phyloP scores from a whole-genome alignment of 1,140 invertebrate genomes.

The Neoseiulus cucumeris region DNA sequence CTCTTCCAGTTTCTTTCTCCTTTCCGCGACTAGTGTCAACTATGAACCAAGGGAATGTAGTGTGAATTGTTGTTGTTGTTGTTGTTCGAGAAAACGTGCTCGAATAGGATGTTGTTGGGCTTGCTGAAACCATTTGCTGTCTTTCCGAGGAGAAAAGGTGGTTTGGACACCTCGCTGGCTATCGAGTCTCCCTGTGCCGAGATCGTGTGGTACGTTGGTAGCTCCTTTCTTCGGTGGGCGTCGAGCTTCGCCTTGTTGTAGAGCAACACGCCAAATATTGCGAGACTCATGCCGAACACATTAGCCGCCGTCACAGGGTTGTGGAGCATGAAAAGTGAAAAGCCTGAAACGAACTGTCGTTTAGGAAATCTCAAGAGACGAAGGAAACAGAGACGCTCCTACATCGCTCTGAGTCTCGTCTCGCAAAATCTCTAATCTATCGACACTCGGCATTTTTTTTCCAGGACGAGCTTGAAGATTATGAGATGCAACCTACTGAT shows the following conservation, averaged over 20 bases:
- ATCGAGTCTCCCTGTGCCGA: neutral
- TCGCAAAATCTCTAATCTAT: no score
- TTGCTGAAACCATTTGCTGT: neutral
- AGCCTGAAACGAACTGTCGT: neutral
- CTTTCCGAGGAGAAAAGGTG: neutral
- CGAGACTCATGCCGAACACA: constrained; percentile 69
- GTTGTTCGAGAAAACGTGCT: constrained; percentile 5
- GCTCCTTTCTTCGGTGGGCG: neutral
- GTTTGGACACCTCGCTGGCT: neutral
- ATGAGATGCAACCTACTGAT: constrained; percentile 49
- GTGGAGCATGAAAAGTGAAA: constrained; percentile 63
- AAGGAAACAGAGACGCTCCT: no score
- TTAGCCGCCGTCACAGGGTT: constrained; percentile 80
- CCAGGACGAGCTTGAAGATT: no score
- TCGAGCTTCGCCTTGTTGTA: constrained; percentile 47
- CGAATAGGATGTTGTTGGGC: constrained; percentile 6
- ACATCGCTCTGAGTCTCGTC: no score
- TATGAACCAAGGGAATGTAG: neutral
- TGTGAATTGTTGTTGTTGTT: neutral
- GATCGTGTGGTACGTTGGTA: neutral
- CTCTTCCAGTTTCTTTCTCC: no score
- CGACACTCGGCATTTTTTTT: no score
- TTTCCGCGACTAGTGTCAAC: neutral
- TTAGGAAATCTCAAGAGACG: no score
- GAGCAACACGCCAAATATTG: constrained; percentile 65